A percentile compares a stretch with the other conserved stretches of the same genome.
Evolutionary conservation across 1,140 invertebrate genomes (phyloP).

Genomic region (Lordiphosa stackelbergi): DNA sequence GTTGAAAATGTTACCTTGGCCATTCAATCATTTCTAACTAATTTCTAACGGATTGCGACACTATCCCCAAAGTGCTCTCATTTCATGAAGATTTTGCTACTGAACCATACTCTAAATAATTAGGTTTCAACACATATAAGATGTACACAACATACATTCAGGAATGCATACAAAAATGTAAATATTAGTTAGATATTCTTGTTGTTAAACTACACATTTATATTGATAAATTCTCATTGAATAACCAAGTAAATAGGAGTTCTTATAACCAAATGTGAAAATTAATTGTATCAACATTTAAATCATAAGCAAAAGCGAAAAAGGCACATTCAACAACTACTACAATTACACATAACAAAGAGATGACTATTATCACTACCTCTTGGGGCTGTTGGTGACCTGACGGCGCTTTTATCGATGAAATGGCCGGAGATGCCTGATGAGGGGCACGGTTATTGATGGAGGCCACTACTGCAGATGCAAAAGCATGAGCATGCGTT

Average conservation of each 20-base stretch:
- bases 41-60: too few species aligned
- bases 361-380: slow-evolving; percentile 29
- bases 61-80: too few species aligned
- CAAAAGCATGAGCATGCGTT: slow-evolving; percentile 77
- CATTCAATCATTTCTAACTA: too few species aligned
- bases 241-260: background rate
- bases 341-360: slow-evolving; percentile 24
- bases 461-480: slow-evolving; percentile 65
- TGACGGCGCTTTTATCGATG: slow-evolving; percentile 47
- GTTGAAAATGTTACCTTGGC: too few species aligned
- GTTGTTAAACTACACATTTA: too few species aligned
- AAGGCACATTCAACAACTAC: slow-evolving; percentile 1
- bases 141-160: too few species aligned
- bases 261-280: background rate
- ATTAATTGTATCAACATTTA: slow-evolving; percentile 2
- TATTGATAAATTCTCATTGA: too few species aligned
- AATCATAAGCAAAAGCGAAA: slow-evolving; percentile 4
- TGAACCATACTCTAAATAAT: too few species aligned
- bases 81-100: too few species aligned
- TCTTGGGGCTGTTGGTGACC: slow-evolving; percentile 44
- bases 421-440: slow-evolving; percentile 53
- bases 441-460: slow-evolving; percentile 48
- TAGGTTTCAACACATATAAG: too few species aligned
- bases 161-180: too few species aligned
- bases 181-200: too few species aligned